Evolutionary conservation across 2,888 invertebrate genomes (phyloP), one percentile per base, ranked within the genome.

Genomic region (Seira ritae): DNA sequence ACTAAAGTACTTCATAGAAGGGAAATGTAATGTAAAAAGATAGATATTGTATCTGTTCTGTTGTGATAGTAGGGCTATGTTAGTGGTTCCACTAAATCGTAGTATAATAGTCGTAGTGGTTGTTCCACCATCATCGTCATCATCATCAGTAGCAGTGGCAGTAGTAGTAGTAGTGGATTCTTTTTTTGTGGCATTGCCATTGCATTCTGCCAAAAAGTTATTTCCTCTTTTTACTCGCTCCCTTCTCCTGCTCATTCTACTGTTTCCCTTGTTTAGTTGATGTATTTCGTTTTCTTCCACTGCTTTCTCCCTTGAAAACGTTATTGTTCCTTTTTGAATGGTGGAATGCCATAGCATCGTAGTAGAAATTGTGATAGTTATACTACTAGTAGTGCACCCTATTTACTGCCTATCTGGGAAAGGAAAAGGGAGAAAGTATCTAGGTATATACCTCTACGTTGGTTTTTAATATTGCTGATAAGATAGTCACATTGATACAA

Each of bases 121-220:
- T 31, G 31, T 31, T 31, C 31, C 31, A 31, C 31, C 31, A 31
- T 31, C 31, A 31, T 31, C 31, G 31, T 66, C 67, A 66, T 74
- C 23, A 60, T 20, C 24, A 19, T n/a, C 60, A 65, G 31, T 65
- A 8, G 50, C 66, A 31, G 24, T 66, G 19, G 68, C 68, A 50
- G 68, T 74, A 22, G 65, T 80, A 22, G 55, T 69, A 68, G 73
- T 68, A 71, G 80, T 50, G 69, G 69, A 31, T 31, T 31, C 31
- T 31, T 31, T 31, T 80, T 74, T 80, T 70, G 80, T 70, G 80
- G 80, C 80, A 75, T 70, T 80, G 70, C 75, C 70, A 80, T 80
- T 80, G 70, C 70, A 70, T 65, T 75, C 66, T 70, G 50, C 73
- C 37, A 37, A 68, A 67, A 68, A 37, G 68, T 74, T 62, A 72